Evolutionary conservation across 1,140 invertebrate species (phyloP).

Genomic region (Neodiprion pinetum): DNA sequence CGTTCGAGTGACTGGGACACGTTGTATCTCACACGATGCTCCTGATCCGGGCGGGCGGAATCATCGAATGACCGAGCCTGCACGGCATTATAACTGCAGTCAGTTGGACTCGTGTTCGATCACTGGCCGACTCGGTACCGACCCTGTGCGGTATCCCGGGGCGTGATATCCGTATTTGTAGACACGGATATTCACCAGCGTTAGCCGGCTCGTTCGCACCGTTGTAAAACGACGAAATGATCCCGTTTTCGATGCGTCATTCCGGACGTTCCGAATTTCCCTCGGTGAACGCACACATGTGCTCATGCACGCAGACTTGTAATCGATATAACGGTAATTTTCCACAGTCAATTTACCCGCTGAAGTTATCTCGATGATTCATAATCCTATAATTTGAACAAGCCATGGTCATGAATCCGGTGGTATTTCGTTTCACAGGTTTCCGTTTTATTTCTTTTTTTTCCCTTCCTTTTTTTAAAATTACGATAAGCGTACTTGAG

Average conservation of each 20-base stretch:
- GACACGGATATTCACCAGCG: not conserved
- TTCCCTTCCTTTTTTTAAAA: not conserved
- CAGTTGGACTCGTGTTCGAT: slow-evolving; percentile 34
- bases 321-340: not conserved
- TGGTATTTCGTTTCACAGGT: too few relatives aligned
- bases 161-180: not conserved
- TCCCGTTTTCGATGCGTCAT: slow-evolving; percentile 9
- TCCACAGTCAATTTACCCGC: not conserved
- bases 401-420: too few relatives aligned
- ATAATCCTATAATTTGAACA: too few relatives aligned
- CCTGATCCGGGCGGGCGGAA: slow-evolving; percentile 45
- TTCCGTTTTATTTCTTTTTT: not conserved
- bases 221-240: slow-evolving; percentile 18
- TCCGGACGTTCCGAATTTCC: slow-evolving; percentile 3
- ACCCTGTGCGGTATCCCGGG: not conserved
- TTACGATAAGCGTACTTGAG: not conserved
- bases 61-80: slow-evolving; percentile 57
- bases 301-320: too few relatives aligned
- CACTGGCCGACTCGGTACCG: not conserved
- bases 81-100: slow-evolving; percentile 57
- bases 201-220: not conserved
- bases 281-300: too few relatives aligned
- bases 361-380: not conserved
- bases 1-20: slow-evolving; percentile 29
- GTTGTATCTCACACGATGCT: slow-evolving; percentile 51